These are phyloP conservation scores for Bovichtus diacanthus DNA, from an alignment of 2,797 vertebrate species.

Conservation along the genomic window DNA sequence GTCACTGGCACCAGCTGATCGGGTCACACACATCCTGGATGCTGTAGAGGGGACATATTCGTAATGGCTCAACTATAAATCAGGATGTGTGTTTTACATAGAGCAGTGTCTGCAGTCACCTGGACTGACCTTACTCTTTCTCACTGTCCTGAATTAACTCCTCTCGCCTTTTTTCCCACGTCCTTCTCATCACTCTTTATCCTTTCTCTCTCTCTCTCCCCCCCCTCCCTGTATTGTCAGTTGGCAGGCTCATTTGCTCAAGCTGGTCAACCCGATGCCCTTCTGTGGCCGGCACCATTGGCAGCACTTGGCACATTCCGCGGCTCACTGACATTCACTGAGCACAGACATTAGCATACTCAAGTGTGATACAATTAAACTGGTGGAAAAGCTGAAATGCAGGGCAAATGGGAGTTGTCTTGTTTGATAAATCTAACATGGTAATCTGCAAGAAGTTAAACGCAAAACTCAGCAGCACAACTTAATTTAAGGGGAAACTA, in stretches of 20 bases:
- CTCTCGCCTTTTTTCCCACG: conserved; percentile 6
- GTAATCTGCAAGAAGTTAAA: background rate
- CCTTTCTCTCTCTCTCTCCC: background rate
- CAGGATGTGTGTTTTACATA: background rate
- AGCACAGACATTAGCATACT: conserved; percentile 63
- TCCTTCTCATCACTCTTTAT: conserved; percentile 19
- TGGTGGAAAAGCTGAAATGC: conserved; percentile 5
- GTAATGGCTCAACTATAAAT: conserved; percentile 19
- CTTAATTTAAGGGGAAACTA: background rate
- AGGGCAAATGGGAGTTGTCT: background rate
- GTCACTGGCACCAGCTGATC: conserved; percentile 52
- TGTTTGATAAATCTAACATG: conserved; percentile 18
- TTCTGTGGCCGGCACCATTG: conserved; percentile 66
- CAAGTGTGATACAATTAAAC: conserved; percentile 34
- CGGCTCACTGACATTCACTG: conserved; percentile 47
- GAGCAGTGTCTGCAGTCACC: conserved; percentile 26
- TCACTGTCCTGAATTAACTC: conserved; percentile 13
- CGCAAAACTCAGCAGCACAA: background rate
- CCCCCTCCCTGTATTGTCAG: conserved; percentile 8
- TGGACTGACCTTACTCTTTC: conserved; percentile 8
- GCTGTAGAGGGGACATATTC: conserved; percentile 11
- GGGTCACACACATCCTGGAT: conserved; percentile 39
- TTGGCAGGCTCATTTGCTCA: conserved; percentile 63
- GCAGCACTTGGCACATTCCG: conserved; percentile 56
- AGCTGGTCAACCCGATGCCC: conserved; percentile 65